Base-by-base conservation (phyloP, 2,113 vertebrate species). In the Sylvietta virens region DNA sequence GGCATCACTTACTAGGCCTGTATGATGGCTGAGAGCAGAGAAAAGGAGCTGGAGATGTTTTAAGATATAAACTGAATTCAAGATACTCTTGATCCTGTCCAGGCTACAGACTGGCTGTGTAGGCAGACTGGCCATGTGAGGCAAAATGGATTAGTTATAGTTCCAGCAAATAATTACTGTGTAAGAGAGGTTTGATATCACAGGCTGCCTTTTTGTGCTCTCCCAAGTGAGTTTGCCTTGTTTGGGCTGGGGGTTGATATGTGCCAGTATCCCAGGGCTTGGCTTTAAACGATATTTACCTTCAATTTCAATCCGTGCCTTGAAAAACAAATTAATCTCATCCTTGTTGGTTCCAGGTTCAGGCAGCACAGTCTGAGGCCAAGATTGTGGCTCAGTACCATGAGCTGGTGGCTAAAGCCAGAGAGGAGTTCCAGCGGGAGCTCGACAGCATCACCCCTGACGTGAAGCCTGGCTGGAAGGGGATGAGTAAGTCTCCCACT, bases 301-400 rank as follows among this genome's bases (percentile, higher is more conserved):
- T 85, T 30, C 12, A 0, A 2, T 71, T 23, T 65, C 22, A 81
- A 0, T 26, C 24, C 4, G n/a, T 81, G 48, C 50, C 53, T 66
- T 70, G n/a, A 37, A 40, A 90, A 79, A 23, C 17, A 31, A 93
- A 33, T 17, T 1, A 9, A 27, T 45, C 26, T 47, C 53, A 31
- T 61, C 66, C 31, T 54, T 33, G 35, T 51, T 71, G 67, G 62
- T 89, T 81, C 1, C 93, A 99, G 99, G 99, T 99, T 39, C 98
- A 99, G 86, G 98, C 98, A 65, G 98, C 99, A 7, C 99, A 99
- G 15, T 98, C 98, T 0, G 99, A 99, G 88, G 98, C 99, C 33
- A 99, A 99, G 97, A 98, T 99, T 0, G 98, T 99, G 14, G 98
- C 99, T 95, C 99, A 99, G 89, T 99, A 99, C 94, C 99, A 98